Conservation (phyloP, 37 sponge, comb jelly and placozoan genomes). For the Axinella damicornis region DNA sequence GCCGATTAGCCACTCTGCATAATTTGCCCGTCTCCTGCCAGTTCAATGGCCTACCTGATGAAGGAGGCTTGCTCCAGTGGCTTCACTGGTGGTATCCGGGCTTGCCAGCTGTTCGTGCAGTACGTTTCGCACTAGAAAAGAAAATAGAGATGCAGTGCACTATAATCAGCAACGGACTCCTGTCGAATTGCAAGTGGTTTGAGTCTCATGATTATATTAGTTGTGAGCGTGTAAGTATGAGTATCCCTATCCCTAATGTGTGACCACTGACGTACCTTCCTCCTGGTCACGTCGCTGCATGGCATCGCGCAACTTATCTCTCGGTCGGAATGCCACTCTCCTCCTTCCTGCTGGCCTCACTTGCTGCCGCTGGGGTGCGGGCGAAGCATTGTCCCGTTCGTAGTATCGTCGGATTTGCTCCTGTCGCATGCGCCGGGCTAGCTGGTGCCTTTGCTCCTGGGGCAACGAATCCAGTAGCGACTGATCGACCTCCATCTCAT, state of each 20-base stretch:
- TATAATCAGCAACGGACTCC: too few species aligned
- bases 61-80: conserved; percentile 65
- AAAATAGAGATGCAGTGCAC: too few species aligned
- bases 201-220: too few species aligned
- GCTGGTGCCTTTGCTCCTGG: conserved; percentile 50
- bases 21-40: too few species aligned
- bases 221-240: too few species aligned
- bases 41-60: conserved; percentile 51
- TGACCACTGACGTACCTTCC: conserved; percentile 52
- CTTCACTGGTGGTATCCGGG: conserved; percentile 42
- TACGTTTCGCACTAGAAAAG: neutral
- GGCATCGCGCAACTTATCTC: conserved; percentile 51
- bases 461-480: neutral
- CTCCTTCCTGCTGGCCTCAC: neutral
- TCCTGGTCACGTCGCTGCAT: conserved; percentile 38
- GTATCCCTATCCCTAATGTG: neutral
- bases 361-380: too few species aligned
- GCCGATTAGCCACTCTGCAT: too few species aligned
- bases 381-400: conserved; percentile 43
- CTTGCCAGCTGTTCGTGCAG: conserved; percentile 26
- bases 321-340: conserved; percentile 31
- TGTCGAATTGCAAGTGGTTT: too few species aligned
- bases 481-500: too few species aligned
- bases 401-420: conserved; percentile 54
- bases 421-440: conserved; percentile 54